A percentile compares a stretch with the other conserved stretches of the same genome.
These are phyloP conservation scores for Tetragnatha montana DNA, from an alignment of 2,888 invertebrate genomes.

Conservation along the genomic window DNA sequence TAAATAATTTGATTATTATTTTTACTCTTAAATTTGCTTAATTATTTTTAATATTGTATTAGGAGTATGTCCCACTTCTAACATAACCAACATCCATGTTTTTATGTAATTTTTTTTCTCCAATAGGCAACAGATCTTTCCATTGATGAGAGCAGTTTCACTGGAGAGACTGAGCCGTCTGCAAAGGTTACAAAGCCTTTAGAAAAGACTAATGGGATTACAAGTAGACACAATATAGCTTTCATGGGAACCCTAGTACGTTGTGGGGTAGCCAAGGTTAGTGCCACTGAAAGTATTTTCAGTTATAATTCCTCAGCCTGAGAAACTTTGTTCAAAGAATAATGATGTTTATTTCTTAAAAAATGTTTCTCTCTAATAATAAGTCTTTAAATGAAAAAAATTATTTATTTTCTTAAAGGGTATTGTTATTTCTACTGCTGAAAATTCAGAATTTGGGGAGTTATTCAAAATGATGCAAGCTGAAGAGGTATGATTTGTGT, in stretches of 20 bases:
- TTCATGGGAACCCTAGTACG: constrained; percentile 99
- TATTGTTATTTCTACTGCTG: constrained; percentile 96
- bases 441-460: constrained; percentile 98
- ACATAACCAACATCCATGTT: background rate
- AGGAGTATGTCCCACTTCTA: no score
- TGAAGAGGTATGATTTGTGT: constrained; percentile 82
- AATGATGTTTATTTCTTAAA: background rate
- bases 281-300: background rate
- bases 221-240: constrained; percentile 84
- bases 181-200: constrained; percentile 84
- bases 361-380: background rate
- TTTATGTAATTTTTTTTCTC: constrained; percentile 41
- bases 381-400: no score
- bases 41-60: no score
- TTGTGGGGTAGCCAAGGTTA: constrained; percentile 94
- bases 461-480: constrained; percentile 99
- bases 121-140: constrained; percentile 87
- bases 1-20: no score
- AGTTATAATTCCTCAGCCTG: background rate
- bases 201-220: constrained; percentile 80
- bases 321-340: background rate
- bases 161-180: constrained; percentile 97
- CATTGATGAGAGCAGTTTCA: constrained; percentile 98
- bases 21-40: no score
- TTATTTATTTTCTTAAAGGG: constrained; percentile 81